Evolutionary conservation across 1,140 invertebrate genomes (phyloP).

Genomic region (Drosophila biarmipes): DNA sequence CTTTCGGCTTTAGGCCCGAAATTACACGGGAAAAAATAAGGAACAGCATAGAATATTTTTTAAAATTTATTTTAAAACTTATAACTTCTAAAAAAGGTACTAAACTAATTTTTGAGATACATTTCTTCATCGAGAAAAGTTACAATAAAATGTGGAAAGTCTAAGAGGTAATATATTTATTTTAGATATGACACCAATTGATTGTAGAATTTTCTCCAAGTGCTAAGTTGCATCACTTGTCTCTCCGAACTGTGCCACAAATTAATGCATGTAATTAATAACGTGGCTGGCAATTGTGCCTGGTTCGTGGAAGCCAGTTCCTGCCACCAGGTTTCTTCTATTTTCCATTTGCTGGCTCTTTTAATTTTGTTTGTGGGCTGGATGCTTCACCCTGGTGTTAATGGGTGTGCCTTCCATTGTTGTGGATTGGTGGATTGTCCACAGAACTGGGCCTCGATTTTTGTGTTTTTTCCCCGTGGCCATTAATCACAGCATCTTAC

Average conservation of each 20-base stretch:
- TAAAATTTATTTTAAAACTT: background rate
- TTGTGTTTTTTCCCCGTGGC: constrained; percentile 11
- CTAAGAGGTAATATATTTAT: no score
- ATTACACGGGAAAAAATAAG: constrained; percentile 3
- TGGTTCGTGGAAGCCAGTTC: constrained; percentile 63
- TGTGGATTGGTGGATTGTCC: constrained; percentile 40
- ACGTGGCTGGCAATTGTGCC: constrained; percentile 62
- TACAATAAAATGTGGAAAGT: no score
- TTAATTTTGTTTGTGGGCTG: constrained; percentile 33
- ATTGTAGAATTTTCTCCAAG: background rate
- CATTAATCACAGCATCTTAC: constrained; percentile 73
- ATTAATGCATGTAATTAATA: constrained; percentile 83
- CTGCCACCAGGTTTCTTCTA: constrained; percentile 31
- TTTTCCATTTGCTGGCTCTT: constrained; percentile 23
- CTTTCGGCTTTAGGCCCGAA: constrained; percentile 21
- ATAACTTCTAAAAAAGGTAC: no score
- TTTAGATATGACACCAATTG: no score
- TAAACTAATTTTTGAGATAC: background rate
- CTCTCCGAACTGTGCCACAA: constrained; percentile 60
- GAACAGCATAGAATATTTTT: no score
- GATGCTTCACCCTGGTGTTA: constrained; percentile 70
- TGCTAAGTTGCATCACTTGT: constrained; percentile 72
- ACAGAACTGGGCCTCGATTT: constrained; percentile 61
- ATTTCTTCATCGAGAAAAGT: no score
- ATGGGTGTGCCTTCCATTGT: constrained; percentile 75